Percentiles rank a stretch among this genome's conserved stretches.
These are phyloP conservation scores for Jordanella pulchra DNA, from an alignment of 2,797 vertebrate genomes.

Conservation along the genomic window DNA sequence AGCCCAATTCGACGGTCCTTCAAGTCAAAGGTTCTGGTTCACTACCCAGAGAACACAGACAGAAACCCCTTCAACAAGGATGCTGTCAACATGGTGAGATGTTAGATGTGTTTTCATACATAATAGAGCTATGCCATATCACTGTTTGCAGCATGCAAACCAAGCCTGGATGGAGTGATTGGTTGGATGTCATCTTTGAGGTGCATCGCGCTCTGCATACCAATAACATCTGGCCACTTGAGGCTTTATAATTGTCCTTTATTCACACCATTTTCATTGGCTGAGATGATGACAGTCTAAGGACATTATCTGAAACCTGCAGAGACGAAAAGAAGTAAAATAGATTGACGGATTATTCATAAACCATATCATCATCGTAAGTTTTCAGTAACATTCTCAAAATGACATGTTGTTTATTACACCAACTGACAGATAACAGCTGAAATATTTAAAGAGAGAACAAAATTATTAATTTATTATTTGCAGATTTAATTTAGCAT, in stretches of 20 bases:
- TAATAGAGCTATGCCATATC: neutral
- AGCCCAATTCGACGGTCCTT: constrained; percentile 94
- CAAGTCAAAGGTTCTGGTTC: constrained; percentile 94
- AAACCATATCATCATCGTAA: neutral
- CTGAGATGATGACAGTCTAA: neutral
- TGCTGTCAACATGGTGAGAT: constrained; percentile 94
- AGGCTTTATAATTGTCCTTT: neutral
- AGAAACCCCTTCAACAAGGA: constrained; percentile 95
- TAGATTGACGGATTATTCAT: neutral
- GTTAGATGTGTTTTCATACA: neutral
- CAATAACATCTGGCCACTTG: neutral
- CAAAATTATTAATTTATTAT: neutral
- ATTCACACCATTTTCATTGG: neutral
- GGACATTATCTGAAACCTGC: neutral
- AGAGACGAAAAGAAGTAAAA: neutral
- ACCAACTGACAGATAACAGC: neutral
- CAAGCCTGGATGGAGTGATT: neutral
- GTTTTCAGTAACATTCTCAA: neutral
- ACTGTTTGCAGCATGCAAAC: neutral
- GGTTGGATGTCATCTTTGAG: neutral
- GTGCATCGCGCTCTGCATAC: neutral
- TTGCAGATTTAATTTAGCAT: no score
- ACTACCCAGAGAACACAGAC: constrained; percentile 94
- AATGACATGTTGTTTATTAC: neutral
- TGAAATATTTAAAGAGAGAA: neutral